Conservation (phyloP, 2,888 invertebrate genomes). For the Sinelater perroti region DNA sequence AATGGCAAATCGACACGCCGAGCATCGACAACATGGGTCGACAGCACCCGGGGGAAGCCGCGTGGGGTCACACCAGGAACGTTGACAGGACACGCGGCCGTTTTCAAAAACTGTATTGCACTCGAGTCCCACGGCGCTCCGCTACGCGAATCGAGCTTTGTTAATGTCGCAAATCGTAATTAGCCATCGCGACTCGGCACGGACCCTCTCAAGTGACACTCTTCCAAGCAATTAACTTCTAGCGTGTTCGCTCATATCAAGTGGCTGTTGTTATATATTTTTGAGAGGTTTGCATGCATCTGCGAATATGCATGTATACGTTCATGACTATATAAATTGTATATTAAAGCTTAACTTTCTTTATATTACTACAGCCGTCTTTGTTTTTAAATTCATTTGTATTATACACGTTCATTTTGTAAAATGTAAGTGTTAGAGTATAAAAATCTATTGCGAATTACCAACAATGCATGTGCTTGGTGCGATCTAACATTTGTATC, state of each 20-base stretch:
- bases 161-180: constrained; percentile 56
- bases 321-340: too few species aligned
- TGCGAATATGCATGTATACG: too few species aligned
- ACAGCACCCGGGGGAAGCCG: background rate
- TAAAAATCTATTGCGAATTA: too few species aligned
- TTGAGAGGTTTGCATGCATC: constrained; percentile 22
- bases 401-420: too few species aligned
- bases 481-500: too few species aligned
- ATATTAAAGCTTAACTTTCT: too few species aligned
- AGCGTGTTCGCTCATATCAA: constrained; percentile 40
- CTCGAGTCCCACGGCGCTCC: constrained; percentile 30
- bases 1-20: too few species aligned
- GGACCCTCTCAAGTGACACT: constrained; percentile 58
- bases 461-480: too few species aligned
- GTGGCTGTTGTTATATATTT: constrained; percentile 16
- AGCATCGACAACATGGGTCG: too few species aligned
- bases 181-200: constrained; percentile 54
- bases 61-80: constrained; percentile 18
- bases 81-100: constrained; percentile 35
- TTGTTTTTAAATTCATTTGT: too few species aligned
- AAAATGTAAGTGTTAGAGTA: too few species aligned
- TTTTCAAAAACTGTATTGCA: constrained; percentile 39
- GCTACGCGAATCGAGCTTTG: constrained; percentile 30
- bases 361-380: too few species aligned
- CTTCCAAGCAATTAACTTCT: constrained; percentile 56